A percentile compares a stretch with the other conserved stretches of the same genome.
phyloP scores from a whole-genome alignment of 1,140 invertebrate species.

The Yoshiicerus persimilis region DNA sequence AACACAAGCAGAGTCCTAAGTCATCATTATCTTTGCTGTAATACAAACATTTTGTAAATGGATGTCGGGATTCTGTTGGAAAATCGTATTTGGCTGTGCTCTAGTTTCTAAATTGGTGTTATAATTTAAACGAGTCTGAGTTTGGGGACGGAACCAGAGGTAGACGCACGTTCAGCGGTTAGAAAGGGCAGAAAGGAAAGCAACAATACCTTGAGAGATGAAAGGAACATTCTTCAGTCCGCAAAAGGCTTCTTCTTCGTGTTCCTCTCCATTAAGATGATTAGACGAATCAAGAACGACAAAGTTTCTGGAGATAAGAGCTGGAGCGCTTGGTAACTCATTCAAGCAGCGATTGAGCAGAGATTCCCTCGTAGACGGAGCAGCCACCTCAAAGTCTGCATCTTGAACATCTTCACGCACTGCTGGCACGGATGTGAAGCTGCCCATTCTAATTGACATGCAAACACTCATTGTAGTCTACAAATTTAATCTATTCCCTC shows the following conservation, averaged over 20 bases:
- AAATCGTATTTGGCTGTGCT: not conserved
- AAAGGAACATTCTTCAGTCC: conserved; percentile 41
- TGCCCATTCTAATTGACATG: conserved; percentile 65
- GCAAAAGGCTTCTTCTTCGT: conserved; percentile 19
- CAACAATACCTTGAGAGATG: conserved; percentile 43
- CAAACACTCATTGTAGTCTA: not conserved
- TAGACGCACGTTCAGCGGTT: not conserved
- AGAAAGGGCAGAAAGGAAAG: not conserved
- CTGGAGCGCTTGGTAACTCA: conserved; percentile 54
- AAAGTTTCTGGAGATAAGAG: conserved; percentile 58
- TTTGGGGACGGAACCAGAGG: not conserved
- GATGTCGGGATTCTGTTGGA: not conserved
- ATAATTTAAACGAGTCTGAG: not conserved
- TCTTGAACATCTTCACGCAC: conserved; percentile 68
- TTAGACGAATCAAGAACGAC: conserved; percentile 26
- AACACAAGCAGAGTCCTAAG: too few species aligned
- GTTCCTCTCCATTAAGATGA: not conserved
- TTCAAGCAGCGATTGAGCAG: conserved; percentile 60
- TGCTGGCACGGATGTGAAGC: conserved; percentile 69
- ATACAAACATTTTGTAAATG: not conserved
- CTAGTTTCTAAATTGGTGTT: not conserved
- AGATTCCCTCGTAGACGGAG: conserved; percentile 57
- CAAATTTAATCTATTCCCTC: not conserved
- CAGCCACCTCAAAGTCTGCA: conserved; percentile 60
- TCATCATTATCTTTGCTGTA: too few species aligned